Evolutionary conservation across 1,140 invertebrate genomes (phyloP), one percentile per base, ranked within the genome.

Genomic region (Helicoverpa zea): DNA sequence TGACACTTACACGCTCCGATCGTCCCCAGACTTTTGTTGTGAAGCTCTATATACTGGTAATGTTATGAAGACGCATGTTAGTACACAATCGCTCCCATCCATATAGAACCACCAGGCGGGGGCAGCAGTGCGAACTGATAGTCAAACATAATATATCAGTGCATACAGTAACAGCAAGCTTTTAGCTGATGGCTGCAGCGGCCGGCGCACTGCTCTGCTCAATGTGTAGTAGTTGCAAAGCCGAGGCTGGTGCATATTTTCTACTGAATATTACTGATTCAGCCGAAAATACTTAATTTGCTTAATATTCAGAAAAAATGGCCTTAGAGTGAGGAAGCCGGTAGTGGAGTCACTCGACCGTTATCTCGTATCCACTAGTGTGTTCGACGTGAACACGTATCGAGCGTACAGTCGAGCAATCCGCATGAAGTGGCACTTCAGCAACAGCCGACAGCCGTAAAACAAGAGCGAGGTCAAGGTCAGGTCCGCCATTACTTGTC

Each of bases 391-490:
- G 58, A 7, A 11, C 11, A 59, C 10, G 56, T 58, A 12, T 58
- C 56, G 9, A 10, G 18, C 18, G 56, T 23, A 58, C 58, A 61
- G 23, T 30, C 12, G 58, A 14, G 10, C 23, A 61, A 23, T 61
- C 23, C 13, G 58, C 23, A 14, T 2, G 13, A 61, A 61, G 58
- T 30, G 58, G 23, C 58, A 61, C 23, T 61, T 61, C 58, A 11
- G 29, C 14, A 61, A 61, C 13, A 61, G 58, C 23, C 23, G 58
- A 61, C 13, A 13, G 58, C 23, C 2, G 58, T 29, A 30, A 61
- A 58, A 23, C 23, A 23, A 29, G 58, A 23, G 58, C 23, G 29
- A 61, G 58, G 58, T 61, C 58, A 61, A 61, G 58, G 58, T 30
- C 16, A 23, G 23, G 9, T 3, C 58, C 23, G 58, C 58, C 58